phyloP scores from a whole-genome alignment of 1,140 invertebrate genomes.

The Penaeus indicus region DNA sequence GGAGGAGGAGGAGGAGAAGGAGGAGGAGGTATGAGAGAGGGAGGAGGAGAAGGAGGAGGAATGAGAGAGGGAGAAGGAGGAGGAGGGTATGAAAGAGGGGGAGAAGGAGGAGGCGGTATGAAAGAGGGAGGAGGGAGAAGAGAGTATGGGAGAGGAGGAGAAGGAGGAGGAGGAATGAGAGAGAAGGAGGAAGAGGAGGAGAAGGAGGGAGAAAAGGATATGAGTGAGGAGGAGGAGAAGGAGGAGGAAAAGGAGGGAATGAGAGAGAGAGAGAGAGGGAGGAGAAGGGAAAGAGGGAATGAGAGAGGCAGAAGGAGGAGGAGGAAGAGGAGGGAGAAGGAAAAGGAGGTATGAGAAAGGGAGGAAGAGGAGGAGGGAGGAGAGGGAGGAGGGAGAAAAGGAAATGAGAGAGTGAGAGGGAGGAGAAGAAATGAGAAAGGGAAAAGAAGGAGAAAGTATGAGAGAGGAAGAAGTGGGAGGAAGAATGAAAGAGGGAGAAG shows the following conservation, averaged over 20 bases:
- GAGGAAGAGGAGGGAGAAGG: background rate
- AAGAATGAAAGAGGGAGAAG: too few species aligned
- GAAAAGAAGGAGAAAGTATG: too few species aligned
- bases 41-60: background rate
- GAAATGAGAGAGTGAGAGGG: background rate
- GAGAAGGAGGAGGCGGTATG: background rate
- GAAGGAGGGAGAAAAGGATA: background rate
- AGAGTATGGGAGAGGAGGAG: background rate
- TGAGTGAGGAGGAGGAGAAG: too few species aligned
- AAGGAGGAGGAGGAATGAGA: background rate
- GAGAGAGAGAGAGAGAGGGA: background rate
- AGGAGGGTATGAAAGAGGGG: background rate
- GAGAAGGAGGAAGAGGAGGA: background rate
- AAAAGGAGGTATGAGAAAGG: constrained; percentile 22
- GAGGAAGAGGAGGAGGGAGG: constrained; percentile 36
- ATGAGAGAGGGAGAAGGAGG: background rate
- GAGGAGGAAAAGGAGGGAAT: background rate
- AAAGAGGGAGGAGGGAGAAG: background rate
- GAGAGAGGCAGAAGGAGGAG: background rate
- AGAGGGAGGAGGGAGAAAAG: background rate
- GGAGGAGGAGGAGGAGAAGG: background rate
- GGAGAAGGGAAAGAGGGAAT: background rate
- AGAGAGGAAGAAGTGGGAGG: background rate
- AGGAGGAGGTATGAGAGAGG: background rate
- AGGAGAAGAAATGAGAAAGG: too few species aligned